phyloP scores from a whole-genome alignment of 2,797 vertebrate species.

The Emydoidea blandingii region DNA sequence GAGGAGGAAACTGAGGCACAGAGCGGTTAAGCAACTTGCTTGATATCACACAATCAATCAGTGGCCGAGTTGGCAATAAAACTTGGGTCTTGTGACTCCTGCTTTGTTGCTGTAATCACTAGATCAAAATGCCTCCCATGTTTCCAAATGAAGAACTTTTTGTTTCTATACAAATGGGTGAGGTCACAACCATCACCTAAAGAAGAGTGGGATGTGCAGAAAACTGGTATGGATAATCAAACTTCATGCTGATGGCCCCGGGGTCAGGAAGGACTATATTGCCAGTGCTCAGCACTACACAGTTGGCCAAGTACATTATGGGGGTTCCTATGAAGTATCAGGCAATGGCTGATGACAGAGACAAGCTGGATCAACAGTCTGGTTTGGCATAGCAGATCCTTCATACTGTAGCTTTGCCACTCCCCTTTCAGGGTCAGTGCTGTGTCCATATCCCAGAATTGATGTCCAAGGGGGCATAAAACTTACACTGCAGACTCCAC shows the following conservation, averaged over 20 bases:
- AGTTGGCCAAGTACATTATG: background rate
- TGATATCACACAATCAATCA: background rate
- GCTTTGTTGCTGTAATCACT: background rate
- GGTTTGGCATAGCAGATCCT: background rate
- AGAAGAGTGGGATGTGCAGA: background rate
- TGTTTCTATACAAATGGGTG: background rate
- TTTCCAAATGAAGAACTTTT: background rate
- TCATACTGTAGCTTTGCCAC: background rate
- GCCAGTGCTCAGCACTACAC: background rate
- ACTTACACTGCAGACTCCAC: conserved; percentile 85
- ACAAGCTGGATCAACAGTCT: background rate
- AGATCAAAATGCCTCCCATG: background rate
- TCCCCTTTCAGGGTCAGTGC: background rate
- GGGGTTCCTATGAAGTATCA: background rate
- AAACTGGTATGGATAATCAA: background rate
- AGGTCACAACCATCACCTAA: background rate
- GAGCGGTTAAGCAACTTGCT: background rate
- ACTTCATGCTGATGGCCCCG: background rate
- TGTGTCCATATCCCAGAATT: background rate
- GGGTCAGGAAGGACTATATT: background rate
- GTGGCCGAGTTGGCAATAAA: background rate
- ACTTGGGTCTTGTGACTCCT: background rate
- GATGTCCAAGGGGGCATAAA: background rate
- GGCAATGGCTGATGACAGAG: background rate
- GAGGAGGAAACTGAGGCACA: background rate